Base-by-base conservation (phyloP, 1,140 invertebrate species). In the Cyclargus thomasi region DNA sequence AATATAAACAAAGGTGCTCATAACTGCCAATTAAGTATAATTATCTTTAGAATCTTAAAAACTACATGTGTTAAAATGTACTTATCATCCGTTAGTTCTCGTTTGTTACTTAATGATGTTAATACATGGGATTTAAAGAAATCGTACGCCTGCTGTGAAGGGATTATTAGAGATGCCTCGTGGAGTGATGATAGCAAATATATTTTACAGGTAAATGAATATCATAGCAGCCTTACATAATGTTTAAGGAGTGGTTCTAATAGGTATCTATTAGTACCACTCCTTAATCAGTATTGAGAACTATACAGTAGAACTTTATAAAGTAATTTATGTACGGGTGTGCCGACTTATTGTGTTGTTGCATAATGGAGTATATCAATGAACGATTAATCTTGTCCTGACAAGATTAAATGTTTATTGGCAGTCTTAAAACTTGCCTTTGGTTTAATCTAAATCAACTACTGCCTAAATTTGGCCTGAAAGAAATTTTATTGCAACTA, bases 101-200 rank as follows among this genome's bases (percentile, higher is more conserved):
- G 82, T 36, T 81, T 91, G 64, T 76, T 88, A 72, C 67, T 91
- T 5, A 82, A 90, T 66, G 87, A 91, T 70, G 79, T 72, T 64
- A 85, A 80, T 77, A 86, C 74, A 81, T 91, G 87, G 83, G 85
- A 88, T 72, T 77, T 90, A 64, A 86, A 83, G 77, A 87, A 88
- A 70, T 81, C 77, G 57, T 85, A 88, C 67, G 84, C 81, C 20
- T 83, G 80, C 73, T 85, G 85, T 65, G 83, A 90, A 68, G 83
- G 81, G 21, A 59, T 84, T 68, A 67, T 91, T 63, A 80, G 87
- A 71, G 83, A 90, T 79, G 76, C 90, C 57, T 82, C 85, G 17
- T 91, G 89, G 90, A 90, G 90, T 67, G 85, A 89, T 70, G 89
- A 91, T 74, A 88, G 87, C 68, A 91, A 90, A 85, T 91, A 91